Evolutionary conservation across 2,113 vertebrate species (phyloP), one percentile per base, ranked within the genome.

Genomic region (Myotis brandtii): DNA sequence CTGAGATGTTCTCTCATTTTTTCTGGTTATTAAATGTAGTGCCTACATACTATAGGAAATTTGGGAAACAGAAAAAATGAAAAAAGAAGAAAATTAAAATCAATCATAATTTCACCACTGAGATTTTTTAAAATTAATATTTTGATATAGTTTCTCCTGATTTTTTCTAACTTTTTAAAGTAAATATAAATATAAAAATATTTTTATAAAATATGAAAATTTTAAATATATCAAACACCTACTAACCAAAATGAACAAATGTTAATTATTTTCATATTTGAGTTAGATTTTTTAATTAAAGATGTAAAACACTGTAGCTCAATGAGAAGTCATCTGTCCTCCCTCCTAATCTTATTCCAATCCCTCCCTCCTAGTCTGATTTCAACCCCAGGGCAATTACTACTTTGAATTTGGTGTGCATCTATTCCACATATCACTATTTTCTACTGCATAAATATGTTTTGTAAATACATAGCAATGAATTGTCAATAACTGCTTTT

Each of bases 11-110:
- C 27, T 69, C 56, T 64, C 37, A 43, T 52, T 54, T 82, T 76
- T 85, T 52, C 62, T 87, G 4, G 43, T 37, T 32, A 69, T 75
- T 88, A 86, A 86, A 90, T 76, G 3, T 75, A 52, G 76, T 86
- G 18, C 10, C 21, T 34, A 32, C 17, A 27, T 56, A 70, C 40
- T 27, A 37, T 43, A 73, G 43, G 18, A 94, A 52, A 43, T 73
- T 75, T 82, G 9, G 13, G n/a, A 81, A 81, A 32, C 20, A 46
- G 30, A 77, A 40, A 81, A 64, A 76, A 86, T 16, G 1, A n/a
- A 75, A 59, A 92, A 85, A 40, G 46, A n/a, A 5, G 75, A 67
- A 91, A 87, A 62, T 88, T 5, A 67, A 91, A 87, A 62, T 88
- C 5, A 43, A 23, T 79, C 12, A 23, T 52, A 34, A 86, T 34